phyloP scores from a whole-genome alignment of 1,140 invertebrate genomes.

The Eumeta japonica region DNA sequence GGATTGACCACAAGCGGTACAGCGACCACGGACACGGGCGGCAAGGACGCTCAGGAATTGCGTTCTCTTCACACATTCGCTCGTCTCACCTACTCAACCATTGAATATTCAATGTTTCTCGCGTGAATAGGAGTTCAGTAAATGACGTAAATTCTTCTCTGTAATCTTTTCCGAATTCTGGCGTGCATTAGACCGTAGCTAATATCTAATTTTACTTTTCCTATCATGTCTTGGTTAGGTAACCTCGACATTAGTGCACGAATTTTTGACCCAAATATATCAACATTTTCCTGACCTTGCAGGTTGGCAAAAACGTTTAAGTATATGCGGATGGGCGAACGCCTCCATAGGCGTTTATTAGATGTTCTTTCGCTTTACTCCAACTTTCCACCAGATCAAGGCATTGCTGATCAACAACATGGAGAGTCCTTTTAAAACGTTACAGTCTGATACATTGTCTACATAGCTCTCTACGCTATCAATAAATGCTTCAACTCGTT shows the following conservation, averaged over 20 bases:
- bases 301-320: not conserved
- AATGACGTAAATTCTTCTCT: not conserved
- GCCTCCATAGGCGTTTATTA: not conserved
- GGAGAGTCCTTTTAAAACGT: not conserved
- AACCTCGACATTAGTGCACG: not conserved
- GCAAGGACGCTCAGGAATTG: too few species aligned
- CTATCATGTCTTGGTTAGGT: not conserved
- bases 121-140: constrained; percentile 12
- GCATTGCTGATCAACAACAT: not conserved
- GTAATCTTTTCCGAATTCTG: not conserved
- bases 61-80: too few species aligned
- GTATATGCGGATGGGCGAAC: not conserved
- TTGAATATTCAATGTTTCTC: constrained; percentile 4
- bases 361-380: not conserved
- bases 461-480: not conserved
- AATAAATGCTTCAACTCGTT: not conserved
- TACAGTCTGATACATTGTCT: not conserved
- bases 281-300: not conserved
- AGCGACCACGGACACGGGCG: too few species aligned
- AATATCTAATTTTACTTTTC: not conserved
- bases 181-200: not conserved
- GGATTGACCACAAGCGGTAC: too few species aligned
- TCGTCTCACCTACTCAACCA: too few species aligned
- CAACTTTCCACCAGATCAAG: not conserved
- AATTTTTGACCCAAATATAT: not conserved